These are phyloP conservation scores for Gadus macrocephalus DNA, from an alignment of 2,113 vertebrate genomes.

Conservation along the genomic window DNA sequence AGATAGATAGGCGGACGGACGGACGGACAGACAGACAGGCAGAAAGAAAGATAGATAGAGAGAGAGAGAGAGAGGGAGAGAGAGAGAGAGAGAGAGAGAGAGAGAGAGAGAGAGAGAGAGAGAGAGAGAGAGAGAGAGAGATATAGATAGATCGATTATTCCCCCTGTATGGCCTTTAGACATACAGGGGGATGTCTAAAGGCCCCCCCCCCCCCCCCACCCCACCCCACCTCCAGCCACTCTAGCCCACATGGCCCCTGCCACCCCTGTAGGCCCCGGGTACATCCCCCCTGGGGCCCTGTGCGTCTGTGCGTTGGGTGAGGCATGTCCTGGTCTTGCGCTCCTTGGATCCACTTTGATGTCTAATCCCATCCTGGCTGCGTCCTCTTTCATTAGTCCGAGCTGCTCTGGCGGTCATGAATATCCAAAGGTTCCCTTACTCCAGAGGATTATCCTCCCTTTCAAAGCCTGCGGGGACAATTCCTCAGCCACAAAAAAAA, in stretches of 20 bases:
- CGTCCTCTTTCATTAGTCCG: slow-evolving; percentile 67
- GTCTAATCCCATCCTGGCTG: slow-evolving; percentile 72
- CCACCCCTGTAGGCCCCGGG: slow-evolving; percentile 26
- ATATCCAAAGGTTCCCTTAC: slow-evolving; percentile 78
- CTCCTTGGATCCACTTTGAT: slow-evolving; percentile 72
- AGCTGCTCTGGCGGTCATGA: slow-evolving; percentile 73
- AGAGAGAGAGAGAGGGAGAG: too few relatives aligned
- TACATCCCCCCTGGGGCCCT: slow-evolving; percentile 48
- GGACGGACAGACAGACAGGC: too few relatives aligned
- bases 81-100: too few relatives aligned
- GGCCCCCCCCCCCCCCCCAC: too few relatives aligned
- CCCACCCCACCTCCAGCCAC: slow-evolving; percentile 39
- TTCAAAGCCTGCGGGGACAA: slow-evolving; percentile 64
- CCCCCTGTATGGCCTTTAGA: too few relatives aligned
- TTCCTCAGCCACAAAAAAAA: slow-evolving; percentile 69
- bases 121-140: too few relatives aligned
- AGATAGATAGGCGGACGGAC: too few relatives aligned
- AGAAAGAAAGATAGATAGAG: too few relatives aligned
- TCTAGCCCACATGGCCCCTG: slow-evolving; percentile 38
- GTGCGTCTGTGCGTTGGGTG: slow-evolving; percentile 34
- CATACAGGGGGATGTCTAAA: too few relatives aligned
- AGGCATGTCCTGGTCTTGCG: slow-evolving; percentile 53
- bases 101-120: too few relatives aligned
- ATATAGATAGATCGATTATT: not conserved
- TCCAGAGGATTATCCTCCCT: slow-evolving; percentile 77